A percentile compares a stretch with the other conserved stretches of the same genome.
These are phyloP conservation scores for Amphipoea lucens DNA, from an alignment of 2,888 invertebrate species.

Conservation along the genomic window DNA sequence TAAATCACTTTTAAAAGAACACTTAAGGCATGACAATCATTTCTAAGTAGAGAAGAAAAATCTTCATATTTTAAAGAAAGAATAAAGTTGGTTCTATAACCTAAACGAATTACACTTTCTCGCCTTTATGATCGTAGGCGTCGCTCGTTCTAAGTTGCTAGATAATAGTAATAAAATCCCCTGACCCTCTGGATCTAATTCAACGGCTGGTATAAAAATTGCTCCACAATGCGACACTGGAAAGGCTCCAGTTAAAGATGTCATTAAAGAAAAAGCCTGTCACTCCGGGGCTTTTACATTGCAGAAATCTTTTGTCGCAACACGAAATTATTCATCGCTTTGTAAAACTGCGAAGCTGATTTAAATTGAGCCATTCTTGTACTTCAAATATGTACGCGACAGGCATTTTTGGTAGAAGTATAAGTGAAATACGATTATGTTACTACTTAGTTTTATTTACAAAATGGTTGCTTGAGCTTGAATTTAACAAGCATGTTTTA, in stretches of 20 bases:
- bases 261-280: slow-evolving; percentile 72
- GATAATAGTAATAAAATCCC: slow-evolving; percentile 53
- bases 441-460: slow-evolving; percentile 16
- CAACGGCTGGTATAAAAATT: slow-evolving; percentile 59
- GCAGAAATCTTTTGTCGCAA: slow-evolving; percentile 74
- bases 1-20: slow-evolving; percentile 3
- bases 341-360: slow-evolving; percentile 63
- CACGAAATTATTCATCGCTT: slow-evolving; percentile 71
- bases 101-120: slow-evolving; percentile 33
- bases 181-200: slow-evolving; percentile 54
- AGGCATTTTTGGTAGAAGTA: slow-evolving; percentile 16
- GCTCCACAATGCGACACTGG: slow-evolving; percentile 59
- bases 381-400: slow-evolving; percentile 42
- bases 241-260: slow-evolving; percentile 67
- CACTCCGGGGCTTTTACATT: slow-evolving; percentile 69
- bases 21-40: slow-evolving; percentile 30
- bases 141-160: slow-evolving; percentile 42
- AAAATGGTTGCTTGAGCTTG: slow-evolving; percentile 1
- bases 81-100: slow-evolving; percentile 14
- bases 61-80: slow-evolving; percentile 35
- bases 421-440: slow-evolving; percentile 13
- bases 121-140: slow-evolving; percentile 31
- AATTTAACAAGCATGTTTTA: slow-evolving; percentile 17
- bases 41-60: slow-evolving; percentile 18
- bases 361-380: slow-evolving; percentile 66